phyloP scores from a whole-genome alignment of 1,140 invertebrate genomes.

The Pseudomyrmex flavicornis region DNA sequence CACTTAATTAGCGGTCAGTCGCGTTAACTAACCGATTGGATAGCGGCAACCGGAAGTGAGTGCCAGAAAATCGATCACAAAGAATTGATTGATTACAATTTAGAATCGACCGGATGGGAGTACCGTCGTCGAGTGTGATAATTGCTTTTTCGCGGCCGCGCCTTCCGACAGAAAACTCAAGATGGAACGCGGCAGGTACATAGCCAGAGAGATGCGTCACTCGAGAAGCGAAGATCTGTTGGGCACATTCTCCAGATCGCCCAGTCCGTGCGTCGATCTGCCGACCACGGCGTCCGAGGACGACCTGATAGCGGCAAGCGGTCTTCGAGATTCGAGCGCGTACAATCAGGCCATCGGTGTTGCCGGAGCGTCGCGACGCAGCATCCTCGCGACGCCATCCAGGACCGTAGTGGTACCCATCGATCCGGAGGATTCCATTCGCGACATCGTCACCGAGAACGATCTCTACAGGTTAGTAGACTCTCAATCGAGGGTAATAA shows the following conservation, averaged over 20 bases:
- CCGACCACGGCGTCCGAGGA: conserved; percentile 80
- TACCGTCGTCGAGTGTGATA: conserved; percentile 35
- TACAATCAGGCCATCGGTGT: conserved; percentile 23
- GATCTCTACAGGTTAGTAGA: conserved; percentile 87
- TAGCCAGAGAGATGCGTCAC: conserved; percentile 82
- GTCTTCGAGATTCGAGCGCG: conserved; percentile 77
- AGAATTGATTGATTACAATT: not conserved
- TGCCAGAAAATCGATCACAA: not conserved
- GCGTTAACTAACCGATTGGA: not conserved
- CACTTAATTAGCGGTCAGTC: too few species aligned
- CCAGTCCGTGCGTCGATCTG: conserved; percentile 72
- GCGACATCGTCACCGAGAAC: conserved; percentile 88
- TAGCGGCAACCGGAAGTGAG: not conserved
- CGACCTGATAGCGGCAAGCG: conserved; percentile 82
- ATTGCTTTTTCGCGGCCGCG: conserved; percentile 33
- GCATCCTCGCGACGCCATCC: conserved; percentile 53
- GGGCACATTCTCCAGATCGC: conserved; percentile 72
- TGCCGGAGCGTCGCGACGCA: conserved; percentile 29
- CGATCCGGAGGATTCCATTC: conserved; percentile 88
- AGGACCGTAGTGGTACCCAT: conserved; percentile 68
- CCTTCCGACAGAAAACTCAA: conserved; percentile 18
- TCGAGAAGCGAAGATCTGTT: conserved; percentile 82
- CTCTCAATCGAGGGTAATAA: not conserved
- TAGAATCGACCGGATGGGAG: conserved; percentile 62
- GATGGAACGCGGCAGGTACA: conserved; percentile 71